Evolutionary conservation across 2,797 vertebrate species (phyloP).

Genomic region (Eutrigla gurnardus): DNA sequence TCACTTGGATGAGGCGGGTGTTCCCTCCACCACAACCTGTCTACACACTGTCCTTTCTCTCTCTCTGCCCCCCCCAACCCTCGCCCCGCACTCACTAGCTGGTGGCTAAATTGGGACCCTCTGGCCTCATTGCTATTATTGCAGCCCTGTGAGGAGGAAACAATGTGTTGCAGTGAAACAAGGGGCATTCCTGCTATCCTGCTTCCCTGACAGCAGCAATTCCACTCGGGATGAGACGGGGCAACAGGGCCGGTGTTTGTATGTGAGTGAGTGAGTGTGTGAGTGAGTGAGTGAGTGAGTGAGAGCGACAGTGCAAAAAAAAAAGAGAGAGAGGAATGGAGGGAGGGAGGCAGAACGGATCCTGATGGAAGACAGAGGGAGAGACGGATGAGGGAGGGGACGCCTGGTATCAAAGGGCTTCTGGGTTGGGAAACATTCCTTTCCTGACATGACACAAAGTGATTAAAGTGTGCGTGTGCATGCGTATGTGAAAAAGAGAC

Average conservation of each 20-base stretch:
- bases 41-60: slow-evolving; percentile 42
- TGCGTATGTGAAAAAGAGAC: slow-evolving; percentile 33
- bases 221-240: slow-evolving; percentile 46
- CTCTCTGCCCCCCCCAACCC: neutral
- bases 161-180: slow-evolving; percentile 77
- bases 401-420: slow-evolving; percentile 78
- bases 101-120: slow-evolving; percentile 70
- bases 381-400: slow-evolving; percentile 68
- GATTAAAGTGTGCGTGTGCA: slow-evolving; percentile 74
- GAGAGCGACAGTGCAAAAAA: slow-evolving; percentile 13
- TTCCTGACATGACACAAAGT: slow-evolving; percentile 84
- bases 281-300: slow-evolving; percentile 9
- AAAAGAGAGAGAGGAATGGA: slow-evolving; percentile 17
- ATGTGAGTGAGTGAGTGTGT: slow-evolving; percentile 14
- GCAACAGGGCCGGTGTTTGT: slow-evolving; percentile 29
- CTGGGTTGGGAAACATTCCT: slow-evolving; percentile 83
- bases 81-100: neutral
- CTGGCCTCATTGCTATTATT: slow-evolving; percentile 80
- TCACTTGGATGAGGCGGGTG: slow-evolving; percentile 29
- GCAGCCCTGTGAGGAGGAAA: slow-evolving; percentile 77
- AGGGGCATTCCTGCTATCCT: slow-evolving; percentile 72
- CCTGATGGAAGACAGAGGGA: slow-evolving; percentile 71
- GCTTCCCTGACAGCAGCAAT: slow-evolving; percentile 53
- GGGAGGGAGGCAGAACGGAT: slow-evolving; percentile 49
- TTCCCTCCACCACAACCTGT: slow-evolving; percentile 24